These are phyloP conservation scores for Adrianichthys oophorus DNA, from an alignment of 2,797 vertebrate species.

Conservation along the genomic window DNA sequence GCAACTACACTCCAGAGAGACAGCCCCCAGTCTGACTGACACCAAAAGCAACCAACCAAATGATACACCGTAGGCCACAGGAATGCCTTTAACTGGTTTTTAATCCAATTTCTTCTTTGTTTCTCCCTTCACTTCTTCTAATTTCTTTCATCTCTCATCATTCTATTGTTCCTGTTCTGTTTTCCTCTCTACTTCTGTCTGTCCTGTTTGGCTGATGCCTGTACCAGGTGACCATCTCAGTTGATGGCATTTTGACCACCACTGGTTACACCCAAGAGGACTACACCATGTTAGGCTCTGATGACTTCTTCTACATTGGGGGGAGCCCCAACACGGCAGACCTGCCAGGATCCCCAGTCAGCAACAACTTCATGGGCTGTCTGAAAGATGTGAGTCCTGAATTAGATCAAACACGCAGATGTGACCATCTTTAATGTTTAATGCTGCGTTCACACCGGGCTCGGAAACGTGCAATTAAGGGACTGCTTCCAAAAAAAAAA, in stretches of 20 bases:
- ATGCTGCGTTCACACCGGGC: too few species aligned
- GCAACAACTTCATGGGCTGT: constrained; percentile 98
- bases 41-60: constrained; percentile 45
- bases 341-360: constrained; percentile 92
- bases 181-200: constrained; percentile 29
- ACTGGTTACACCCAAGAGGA: constrained; percentile 97
- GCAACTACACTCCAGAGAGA: constrained; percentile 76
- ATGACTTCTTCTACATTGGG: constrained; percentile 97
- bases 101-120: constrained; percentile 73
- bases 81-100: constrained; percentile 38
- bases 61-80: constrained; percentile 31
- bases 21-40: constrained; percentile 49
- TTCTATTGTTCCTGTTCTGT: constrained; percentile 34
- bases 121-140: constrained; percentile 60
- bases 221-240: constrained; percentile 91
- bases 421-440: too few species aligned
- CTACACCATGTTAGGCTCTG: constrained; percentile 94
- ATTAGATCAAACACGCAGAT: too few species aligned
- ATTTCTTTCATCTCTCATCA: constrained; percentile 44
- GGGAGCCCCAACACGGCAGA: constrained; percentile 94
- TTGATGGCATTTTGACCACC: constrained; percentile 94
- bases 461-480: too few species aligned
- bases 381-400: constrained; percentile 89
- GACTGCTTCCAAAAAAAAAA: too few species aligned
- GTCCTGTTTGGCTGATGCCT: constrained; percentile 57